Evolutionary conservation across 2,888 invertebrate genomes (phyloP).

Genomic region (Rhogogaster chlorosoma): DNA sequence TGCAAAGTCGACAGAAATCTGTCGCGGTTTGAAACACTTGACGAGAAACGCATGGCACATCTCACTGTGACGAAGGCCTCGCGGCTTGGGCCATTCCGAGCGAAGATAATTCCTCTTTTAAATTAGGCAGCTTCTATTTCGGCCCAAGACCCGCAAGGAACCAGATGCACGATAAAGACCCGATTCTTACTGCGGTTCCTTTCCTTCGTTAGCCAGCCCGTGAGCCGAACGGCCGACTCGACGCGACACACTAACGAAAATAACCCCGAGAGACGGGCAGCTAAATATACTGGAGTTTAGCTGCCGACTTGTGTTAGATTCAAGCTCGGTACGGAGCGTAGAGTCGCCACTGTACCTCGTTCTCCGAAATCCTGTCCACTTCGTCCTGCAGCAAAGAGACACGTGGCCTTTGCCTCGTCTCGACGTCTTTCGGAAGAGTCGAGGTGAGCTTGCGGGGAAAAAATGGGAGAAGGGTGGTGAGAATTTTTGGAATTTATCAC

Average conservation of each 20-base stretch:
- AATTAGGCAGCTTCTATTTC: constrained; percentile 25
- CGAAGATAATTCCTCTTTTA: not conserved
- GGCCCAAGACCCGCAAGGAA: not conserved
- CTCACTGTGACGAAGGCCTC: not conserved
- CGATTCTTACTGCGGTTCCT: constrained; percentile 33
- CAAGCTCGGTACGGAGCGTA: constrained; percentile 1
- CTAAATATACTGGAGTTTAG: constrained; percentile 50
- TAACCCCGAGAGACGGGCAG: constrained; percentile 60
- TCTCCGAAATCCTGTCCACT: constrained; percentile 2
- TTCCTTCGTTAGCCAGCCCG: constrained; percentile 30
- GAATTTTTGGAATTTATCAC: not conserved
- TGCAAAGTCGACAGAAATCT: not conserved
- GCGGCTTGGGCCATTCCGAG: not conserved
- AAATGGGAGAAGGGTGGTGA: not conserved
- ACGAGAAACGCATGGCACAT: constrained; percentile 2
- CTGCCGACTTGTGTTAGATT: constrained; percentile 42
- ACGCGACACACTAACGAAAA: constrained; percentile 70
- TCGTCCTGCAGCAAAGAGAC: constrained; percentile 1
- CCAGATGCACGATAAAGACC: constrained; percentile 33
- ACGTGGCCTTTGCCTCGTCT: not conserved
- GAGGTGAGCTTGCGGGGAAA: not conserved
- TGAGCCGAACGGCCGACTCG: constrained; percentile 40
- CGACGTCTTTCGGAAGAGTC: not conserved
- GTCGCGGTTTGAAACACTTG: not conserved
- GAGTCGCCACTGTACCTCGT: not conserved